Conservation (phyloP, 2,797 vertebrate species). For the Loris lydekkerianus region DNA sequence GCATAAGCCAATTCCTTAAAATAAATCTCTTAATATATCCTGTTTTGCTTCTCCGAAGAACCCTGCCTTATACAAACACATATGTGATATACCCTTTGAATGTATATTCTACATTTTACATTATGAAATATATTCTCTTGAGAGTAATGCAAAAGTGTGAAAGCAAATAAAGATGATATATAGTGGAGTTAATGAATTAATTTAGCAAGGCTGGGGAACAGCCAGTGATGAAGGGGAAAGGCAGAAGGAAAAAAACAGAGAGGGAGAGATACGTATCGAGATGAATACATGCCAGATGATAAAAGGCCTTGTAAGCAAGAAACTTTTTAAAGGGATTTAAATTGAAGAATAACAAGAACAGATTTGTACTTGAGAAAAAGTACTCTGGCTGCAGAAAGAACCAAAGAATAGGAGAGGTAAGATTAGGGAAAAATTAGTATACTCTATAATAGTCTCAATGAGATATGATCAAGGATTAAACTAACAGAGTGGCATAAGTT, state of each 20-base stretch:
- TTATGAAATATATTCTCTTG: background rate
- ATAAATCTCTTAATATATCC: background rate
- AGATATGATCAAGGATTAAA: background rate
- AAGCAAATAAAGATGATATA: background rate
- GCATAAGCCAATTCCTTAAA: background rate
- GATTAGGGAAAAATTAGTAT: background rate
- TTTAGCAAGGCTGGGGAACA: background rate
- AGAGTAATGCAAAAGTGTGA: background rate
- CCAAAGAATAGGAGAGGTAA: background rate
- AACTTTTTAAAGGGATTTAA: background rate
- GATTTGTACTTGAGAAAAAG: background rate
- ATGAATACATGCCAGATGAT: background rate
- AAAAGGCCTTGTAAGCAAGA: background rate
- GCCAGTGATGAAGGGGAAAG: background rate
- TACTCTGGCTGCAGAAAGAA: background rate
- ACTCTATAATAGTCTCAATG: background rate
- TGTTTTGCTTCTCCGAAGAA: background rate
- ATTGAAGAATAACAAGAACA: background rate
- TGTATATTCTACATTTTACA: background rate
- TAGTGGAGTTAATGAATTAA: background rate
- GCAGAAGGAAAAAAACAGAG: background rate
- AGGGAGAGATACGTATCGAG: no score
- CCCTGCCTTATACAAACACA: background rate
- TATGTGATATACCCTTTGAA: background rate
- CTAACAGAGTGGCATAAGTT: background rate